Evolutionary conservation across 2,888 invertebrate species (phyloP).

Genomic region (Cremastinae sp.): DNA sequence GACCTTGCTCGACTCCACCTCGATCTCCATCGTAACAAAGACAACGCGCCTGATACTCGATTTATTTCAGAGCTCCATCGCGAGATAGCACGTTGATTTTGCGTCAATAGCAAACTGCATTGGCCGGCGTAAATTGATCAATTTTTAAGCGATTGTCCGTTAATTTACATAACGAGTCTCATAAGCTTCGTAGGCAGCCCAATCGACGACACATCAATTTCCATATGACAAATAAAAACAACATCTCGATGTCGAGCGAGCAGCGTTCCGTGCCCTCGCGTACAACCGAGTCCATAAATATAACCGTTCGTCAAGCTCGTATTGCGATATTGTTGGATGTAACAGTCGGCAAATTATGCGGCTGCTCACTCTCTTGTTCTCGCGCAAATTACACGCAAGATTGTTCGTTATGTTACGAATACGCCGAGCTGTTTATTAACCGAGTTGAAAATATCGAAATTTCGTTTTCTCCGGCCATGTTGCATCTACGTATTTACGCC

Average conservation of each 20-base stretch:
- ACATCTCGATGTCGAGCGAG: slow-evolving; percentile 57
- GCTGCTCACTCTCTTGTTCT: slow-evolving; percentile 25
- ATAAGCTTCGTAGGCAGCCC: slow-evolving; percentile 47
- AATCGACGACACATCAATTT: slow-evolving; percentile 55
- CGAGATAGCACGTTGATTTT: slow-evolving; percentile 19
- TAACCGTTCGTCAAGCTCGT: slow-evolving; percentile 16
- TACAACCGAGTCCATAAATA: slow-evolving; percentile 54
- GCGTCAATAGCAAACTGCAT: slow-evolving; percentile 41
- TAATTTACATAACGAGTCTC: slow-evolving; percentile 38
- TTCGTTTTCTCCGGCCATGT: slow-evolving; percentile 74
- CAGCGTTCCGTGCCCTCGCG: slow-evolving; percentile 50
- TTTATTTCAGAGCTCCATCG: slow-evolving; percentile 42
- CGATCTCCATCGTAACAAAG: slow-evolving; percentile 72
- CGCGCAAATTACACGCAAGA: slow-evolving; percentile 35
- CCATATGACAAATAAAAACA: slow-evolving; percentile 65
- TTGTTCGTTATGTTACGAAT: slow-evolving; percentile 6
- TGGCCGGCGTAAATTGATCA: slow-evolving; percentile 18
- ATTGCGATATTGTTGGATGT: slow-evolving; percentile 9
- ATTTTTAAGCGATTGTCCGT: slow-evolving; percentile 47
- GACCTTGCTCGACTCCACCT: slow-evolving; percentile 73
- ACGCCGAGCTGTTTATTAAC: slow-evolving; percentile 20
- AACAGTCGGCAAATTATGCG: neutral
- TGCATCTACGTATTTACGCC: slow-evolving; percentile 77
- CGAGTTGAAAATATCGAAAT: slow-evolving; percentile 62
- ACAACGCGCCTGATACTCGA: slow-evolving; percentile 34